Base-by-base conservation (phyloP, 2,888 invertebrate genomes). In the Epistrophe eligans region DNA sequence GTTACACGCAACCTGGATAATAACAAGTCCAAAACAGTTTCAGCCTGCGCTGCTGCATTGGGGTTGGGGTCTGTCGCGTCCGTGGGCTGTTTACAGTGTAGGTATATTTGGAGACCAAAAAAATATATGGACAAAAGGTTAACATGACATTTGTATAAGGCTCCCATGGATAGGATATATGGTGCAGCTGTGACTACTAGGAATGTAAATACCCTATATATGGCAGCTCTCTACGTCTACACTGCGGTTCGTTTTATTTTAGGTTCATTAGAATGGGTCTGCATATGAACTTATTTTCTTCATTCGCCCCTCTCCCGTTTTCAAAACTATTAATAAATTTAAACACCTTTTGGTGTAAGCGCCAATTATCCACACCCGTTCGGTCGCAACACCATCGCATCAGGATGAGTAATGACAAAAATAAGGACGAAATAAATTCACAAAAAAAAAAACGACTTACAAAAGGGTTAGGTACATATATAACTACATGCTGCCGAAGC, bases 311-410 rank as follows among this genome's bases (percentile, higher is more conserved):
- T 35, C 11, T 11, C 19, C 17, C 60, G 17, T 24, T 52, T 66
- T 52, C 17, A 28, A 17, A 66, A 67, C 72, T 81, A 52, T 83
- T 83, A 79, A 87, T 87, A 76, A 74, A 83, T 79, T 79, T 79
- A 79, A 87, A 87, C 83, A 87, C 87, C 79, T 87, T 87, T 79
- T 35, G 79, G 79, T 71, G 74, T 76, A 66, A 87, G 87, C 87
- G 79, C 83, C 83, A 87, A 87, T 87, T 87, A 87, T 83, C 60
- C 83, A 87, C 83, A 83, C 87, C 74, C 82, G 85, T 76, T 83
- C 74, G 74, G 82, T 64, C 40, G 67, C 35, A 38, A 50, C 45
- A 55, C 10, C 45, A 55, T 10, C 62, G 43, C 67, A 67, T 58
- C 80, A 55, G 28, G 83, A 87, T 87, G 87, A 87, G 74, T 87